Percentiles rank a stretch among this genome's conserved stretches.
Conservation (phyloP, 1,140 invertebrate genomes). For the Atopsyche davidsoni region DNA sequence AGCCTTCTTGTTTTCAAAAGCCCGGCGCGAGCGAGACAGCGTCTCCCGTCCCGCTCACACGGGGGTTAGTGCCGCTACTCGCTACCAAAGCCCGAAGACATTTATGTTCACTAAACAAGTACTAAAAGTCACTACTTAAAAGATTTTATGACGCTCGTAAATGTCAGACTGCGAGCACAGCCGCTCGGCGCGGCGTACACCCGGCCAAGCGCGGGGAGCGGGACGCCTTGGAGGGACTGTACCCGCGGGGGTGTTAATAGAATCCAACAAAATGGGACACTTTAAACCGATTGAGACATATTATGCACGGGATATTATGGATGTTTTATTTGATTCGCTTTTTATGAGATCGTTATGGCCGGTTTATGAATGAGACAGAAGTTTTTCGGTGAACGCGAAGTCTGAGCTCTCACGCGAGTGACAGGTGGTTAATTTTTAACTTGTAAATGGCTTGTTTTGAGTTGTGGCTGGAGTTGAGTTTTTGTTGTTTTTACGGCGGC, state of each 20-base stretch:
- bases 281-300: slow-evolving; percentile 25
- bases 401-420: background rate
- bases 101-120: slow-evolving; percentile 55
- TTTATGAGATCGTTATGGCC: no score
- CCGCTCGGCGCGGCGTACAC: slow-evolving; percentile 11
- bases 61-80: slow-evolving; percentile 20
- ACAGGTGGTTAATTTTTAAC: background rate
- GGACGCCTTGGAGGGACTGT: background rate
- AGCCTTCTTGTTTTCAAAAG: background rate
- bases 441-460: background rate
- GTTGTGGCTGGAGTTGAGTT: background rate
- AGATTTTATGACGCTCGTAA: slow-evolving; percentile 53
- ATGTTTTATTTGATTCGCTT: slow-evolving; percentile 8
- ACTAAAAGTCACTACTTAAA: slow-evolving; percentile 54
- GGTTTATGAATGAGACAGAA: no score
- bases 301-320: slow-evolving; percentile 9
- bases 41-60: slow-evolving; percentile 6
- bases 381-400: background rate
- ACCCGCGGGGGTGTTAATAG: background rate
- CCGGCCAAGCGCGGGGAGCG: background rate
- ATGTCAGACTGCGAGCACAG: slow-evolving; percentile 42
- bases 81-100: slow-evolving; percentile 36
- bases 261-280: slow-evolving; percentile 22
- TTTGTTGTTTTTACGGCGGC: background rate
- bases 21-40: no score